Evolutionary conservation across 2,113 vertebrate genomes (phyloP).

Genomic region (Embiotoca jacksoni): DNA sequence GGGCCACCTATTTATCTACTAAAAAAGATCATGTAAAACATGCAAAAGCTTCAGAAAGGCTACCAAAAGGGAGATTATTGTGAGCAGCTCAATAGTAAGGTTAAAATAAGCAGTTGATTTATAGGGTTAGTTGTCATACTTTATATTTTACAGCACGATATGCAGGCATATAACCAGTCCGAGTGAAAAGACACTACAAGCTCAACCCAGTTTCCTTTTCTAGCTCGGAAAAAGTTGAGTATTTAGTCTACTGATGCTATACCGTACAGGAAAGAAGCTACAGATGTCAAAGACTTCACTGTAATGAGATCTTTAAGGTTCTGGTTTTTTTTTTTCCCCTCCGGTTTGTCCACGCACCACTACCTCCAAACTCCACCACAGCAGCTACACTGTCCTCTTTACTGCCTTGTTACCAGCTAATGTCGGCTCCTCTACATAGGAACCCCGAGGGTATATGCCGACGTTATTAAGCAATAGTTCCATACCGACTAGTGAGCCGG

Average conservation of each 20-base stretch:
- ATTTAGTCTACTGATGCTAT: not conserved
- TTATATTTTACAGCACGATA: too few relatives aligned
- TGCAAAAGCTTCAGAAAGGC: too few relatives aligned
- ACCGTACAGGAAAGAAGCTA: slow-evolving; percentile 8
- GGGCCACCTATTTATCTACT: too few relatives aligned
- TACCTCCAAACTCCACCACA: slow-evolving; percentile 4
- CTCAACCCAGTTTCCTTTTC: not conserved
- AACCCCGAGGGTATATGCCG: slow-evolving; percentile 31
- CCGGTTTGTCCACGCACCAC: slow-evolving; percentile 28
- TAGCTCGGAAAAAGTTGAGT: not conserved
- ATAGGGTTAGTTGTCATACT: too few relatives aligned
- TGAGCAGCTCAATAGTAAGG: too few relatives aligned
- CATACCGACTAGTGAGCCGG: slow-evolving; percentile 8
- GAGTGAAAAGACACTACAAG: not conserved
- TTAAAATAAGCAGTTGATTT: too few relatives aligned
- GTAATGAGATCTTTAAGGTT: slow-evolving; percentile 43
- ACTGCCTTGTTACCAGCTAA: slow-evolving; percentile 49
- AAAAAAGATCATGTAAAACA: too few relatives aligned
- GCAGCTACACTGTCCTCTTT: slow-evolving; percentile 18
- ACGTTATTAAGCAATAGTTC: slow-evolving; percentile 31
- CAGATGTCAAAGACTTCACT: slow-evolving; percentile 20
- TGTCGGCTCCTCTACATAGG: slow-evolving; percentile 30
- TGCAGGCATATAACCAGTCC: not conserved
- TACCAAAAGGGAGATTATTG: too few relatives aligned
- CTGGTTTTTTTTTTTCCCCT: not conserved